Percentiles rank a stretch among this genome's conserved stretches.
Conservation (phyloP, 2,888 invertebrate genomes). For the Pelosia muscerda region DNA sequence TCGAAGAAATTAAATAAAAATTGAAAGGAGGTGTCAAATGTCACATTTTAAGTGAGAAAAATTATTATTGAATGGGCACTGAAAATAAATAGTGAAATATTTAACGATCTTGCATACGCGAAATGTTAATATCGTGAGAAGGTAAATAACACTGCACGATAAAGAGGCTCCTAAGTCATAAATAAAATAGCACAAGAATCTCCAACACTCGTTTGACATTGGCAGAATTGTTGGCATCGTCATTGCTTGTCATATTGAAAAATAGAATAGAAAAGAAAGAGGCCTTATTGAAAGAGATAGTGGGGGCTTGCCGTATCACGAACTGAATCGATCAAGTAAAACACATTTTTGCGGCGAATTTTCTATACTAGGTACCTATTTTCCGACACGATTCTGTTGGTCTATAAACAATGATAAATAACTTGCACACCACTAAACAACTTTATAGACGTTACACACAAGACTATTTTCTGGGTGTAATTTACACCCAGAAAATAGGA, state of each 20-base stretch:
- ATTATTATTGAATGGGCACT: not conserved
- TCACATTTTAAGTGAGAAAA: not conserved
- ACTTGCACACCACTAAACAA: not conserved
- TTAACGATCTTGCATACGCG: not conserved
- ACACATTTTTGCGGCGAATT: not conserved
- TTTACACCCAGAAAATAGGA: too few relatives aligned
- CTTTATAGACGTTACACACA: not conserved
- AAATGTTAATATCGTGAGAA: not conserved
- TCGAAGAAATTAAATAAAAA: not conserved
- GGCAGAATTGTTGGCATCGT: not conserved
- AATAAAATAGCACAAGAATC: not conserved
- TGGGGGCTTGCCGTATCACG: not conserved
- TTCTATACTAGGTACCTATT: not conserved
- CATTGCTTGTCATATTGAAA: not conserved
- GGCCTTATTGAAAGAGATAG: not conserved
- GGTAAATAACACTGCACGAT: not conserved
- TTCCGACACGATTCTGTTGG: not conserved
- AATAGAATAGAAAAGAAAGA: not conserved
- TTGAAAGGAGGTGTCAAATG: not conserved
- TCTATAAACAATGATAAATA: not conserved
- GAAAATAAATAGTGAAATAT: not conserved
- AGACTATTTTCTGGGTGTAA: not conserved
- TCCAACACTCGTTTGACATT: not conserved
- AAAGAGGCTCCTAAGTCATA: not conserved
- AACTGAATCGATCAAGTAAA: not conserved